Evolutionary conservation across 1,140 invertebrate genomes (phyloP).

Genomic region (Solen grandis): DNA sequence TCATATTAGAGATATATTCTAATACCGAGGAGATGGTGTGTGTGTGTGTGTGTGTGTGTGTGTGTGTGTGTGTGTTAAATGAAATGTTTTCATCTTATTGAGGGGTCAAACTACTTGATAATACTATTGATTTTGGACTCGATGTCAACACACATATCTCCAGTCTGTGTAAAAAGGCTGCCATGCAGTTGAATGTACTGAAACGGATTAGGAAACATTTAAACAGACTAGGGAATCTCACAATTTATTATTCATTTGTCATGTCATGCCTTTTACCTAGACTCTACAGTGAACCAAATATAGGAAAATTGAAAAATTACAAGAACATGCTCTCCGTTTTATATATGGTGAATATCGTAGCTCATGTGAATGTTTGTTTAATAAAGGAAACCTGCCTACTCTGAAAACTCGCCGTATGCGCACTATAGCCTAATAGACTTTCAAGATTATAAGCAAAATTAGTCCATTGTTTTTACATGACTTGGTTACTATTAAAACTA

Average conservation of each 20-base stretch:
- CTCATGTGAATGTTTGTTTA: not conserved
- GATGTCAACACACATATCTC: conserved; percentile 40
- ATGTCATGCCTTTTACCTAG: conserved; percentile 37
- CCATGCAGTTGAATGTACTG: conserved; percentile 34
- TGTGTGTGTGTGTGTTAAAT: too few relatives aligned
- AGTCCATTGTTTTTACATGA: not conserved
- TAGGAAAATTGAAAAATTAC: conserved; percentile 20
- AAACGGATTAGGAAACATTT: conserved; percentile 26
- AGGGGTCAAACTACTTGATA: conserved; percentile 33
- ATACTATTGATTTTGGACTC: conserved; percentile 48
- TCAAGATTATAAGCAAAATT: conserved; percentile 2
- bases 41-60: too few relatives aligned
- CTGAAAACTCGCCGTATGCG: conserved; percentile 16
- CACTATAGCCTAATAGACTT: conserved; percentile 12
- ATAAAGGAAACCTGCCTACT: conserved; percentile 3
- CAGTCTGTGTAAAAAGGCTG: conserved; percentile 39
- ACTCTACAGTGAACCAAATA: not conserved
- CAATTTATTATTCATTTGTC: conserved; percentile 45
- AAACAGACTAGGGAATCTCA: conserved; percentile 14
- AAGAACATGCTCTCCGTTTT: conserved; percentile 27
- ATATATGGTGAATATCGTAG: conserved; percentile 15
- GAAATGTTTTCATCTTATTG: too few relatives aligned
- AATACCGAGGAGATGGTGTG: too few relatives aligned
- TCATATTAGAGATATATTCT: too few relatives aligned
- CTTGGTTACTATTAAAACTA: conserved; percentile 3